phyloP scores from a whole-genome alignment of 35 echinoderm and acorn worm species.

The Heliocidaris erythrogramma region DNA sequence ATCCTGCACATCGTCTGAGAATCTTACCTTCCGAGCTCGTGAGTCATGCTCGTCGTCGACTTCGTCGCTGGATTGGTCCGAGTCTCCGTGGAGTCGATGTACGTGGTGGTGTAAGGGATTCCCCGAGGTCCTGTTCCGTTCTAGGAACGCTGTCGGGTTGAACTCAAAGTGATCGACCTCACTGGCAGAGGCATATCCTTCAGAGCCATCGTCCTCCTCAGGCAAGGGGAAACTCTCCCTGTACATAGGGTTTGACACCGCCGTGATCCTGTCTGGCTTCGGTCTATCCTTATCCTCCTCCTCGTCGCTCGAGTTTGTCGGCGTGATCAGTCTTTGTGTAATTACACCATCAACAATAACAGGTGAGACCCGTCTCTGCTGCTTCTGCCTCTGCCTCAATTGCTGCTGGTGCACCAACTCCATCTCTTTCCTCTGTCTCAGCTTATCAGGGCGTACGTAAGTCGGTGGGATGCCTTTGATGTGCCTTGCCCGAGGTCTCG shows the following conservation, averaged over 20 bases:
- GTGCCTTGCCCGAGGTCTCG: slow-evolving; percentile 3
- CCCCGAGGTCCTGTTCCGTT: slow-evolving; percentile 71
- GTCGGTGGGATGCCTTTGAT: slow-evolving; percentile 31
- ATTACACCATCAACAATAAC: slow-evolving; percentile 6
- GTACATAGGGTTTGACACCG: slow-evolving; percentile 39
- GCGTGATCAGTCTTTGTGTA: slow-evolving; percentile 29
- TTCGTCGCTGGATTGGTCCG: slow-evolving; percentile 3
- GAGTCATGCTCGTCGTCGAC: slow-evolving; percentile 30
- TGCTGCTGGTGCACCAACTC: neutral
- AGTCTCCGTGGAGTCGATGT: slow-evolving; percentile 45
- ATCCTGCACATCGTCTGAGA: slow-evolving; percentile 87
- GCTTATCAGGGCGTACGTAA: slow-evolving; percentile 18
- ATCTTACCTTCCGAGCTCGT: slow-evolving; percentile 61
- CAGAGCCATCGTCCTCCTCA: slow-evolving; percentile 85
- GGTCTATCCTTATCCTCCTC: neutral
- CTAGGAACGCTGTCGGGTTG: slow-evolving; percentile 78
- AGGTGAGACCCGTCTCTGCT: slow-evolving; percentile 21
- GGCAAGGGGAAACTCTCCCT: slow-evolving; percentile 77
- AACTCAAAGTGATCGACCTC: slow-evolving; percentile 85
- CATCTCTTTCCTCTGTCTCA: slow-evolving; percentile 18
- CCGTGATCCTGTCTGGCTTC: slow-evolving; percentile 40
- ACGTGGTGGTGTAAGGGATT: slow-evolving; percentile 55
- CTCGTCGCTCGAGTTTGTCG: slow-evolving; percentile 39
- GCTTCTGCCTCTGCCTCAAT: slow-evolving; percentile 12
- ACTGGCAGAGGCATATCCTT: slow-evolving; percentile 84